phyloP scores from a whole-genome alignment of 2,888 invertebrate genomes.

The Philereme vetulata region DNA sequence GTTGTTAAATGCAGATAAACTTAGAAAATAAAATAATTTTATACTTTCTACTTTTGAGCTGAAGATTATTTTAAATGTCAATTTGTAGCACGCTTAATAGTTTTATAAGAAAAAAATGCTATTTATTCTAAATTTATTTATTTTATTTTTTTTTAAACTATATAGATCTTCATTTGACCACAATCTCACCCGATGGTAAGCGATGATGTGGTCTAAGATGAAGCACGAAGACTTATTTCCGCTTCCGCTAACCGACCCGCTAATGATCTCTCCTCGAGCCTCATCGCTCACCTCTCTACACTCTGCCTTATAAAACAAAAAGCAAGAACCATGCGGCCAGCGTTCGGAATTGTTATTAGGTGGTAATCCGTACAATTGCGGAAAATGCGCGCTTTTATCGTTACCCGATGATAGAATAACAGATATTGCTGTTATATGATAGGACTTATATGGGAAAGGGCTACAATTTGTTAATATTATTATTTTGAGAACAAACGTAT shows the following conservation, averaged over 20 bases:
- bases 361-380: slow-evolving; percentile 16
- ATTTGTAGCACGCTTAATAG: no score
- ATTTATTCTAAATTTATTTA: no score
- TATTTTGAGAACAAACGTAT: slow-evolving; percentile 2
- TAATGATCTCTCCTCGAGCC: not conserved
- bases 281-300: not conserved
- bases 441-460: slow-evolving; percentile 1
- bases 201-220: no score
- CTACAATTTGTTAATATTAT: slow-evolving; percentile 2
- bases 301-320: slow-evolving; percentile 16
- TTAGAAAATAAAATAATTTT: no score
- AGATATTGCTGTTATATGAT: slow-evolving; percentile 12
- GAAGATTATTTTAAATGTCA: no score
- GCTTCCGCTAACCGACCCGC: slow-evolving; percentile 4
- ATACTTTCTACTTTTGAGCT: no score
- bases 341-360: slow-evolving; percentile 18
- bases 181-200: no score
- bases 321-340: slow-evolving; percentile 18
- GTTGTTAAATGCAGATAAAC: no score
- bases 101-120: no score
- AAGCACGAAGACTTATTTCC: no score
- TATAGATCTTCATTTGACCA: no score
- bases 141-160: no score
- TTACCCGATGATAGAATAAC: slow-evolving; percentile 15
- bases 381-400: slow-evolving; percentile 13